phyloP scores from a whole-genome alignment of 2,113 vertebrate genomes.

The Nothobranchius furzeri region DNA sequence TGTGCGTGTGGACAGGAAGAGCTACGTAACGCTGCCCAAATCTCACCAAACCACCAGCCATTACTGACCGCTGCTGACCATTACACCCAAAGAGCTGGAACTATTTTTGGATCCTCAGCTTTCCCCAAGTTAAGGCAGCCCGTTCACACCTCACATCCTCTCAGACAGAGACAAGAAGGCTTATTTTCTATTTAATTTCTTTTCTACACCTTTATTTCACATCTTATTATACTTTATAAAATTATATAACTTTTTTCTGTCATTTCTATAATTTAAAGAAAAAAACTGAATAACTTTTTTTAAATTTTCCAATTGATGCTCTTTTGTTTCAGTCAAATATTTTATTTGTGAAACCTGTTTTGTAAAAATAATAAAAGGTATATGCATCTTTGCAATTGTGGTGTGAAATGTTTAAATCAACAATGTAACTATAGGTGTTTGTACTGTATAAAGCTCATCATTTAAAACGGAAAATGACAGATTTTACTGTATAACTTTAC shows the following conservation, averaged over 20 bases:
- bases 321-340: conserved; percentile 18
- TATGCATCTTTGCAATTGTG: neutral
- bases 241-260: conserved; percentile 17
- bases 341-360: too few species aligned
- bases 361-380: too few species aligned
- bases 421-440: conserved; percentile 1
- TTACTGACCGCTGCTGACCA: conserved; percentile 74
- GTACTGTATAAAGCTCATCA: conserved; percentile 15
- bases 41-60: conserved; percentile 69
- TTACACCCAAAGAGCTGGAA: conserved; percentile 63
- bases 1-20: conserved; percentile 70
- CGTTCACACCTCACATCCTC: conserved; percentile 40
- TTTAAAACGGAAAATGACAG: neutral
- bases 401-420: neutral
- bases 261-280: conserved; percentile 36
- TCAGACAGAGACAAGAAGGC: conserved; percentile 8
- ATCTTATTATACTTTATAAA: conserved; percentile 45
- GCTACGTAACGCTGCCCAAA: conserved; percentile 47
- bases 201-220: too few species aligned
- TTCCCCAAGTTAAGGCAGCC: conserved; percentile 52
- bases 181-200: neutral
- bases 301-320: conserved; percentile 9
- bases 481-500: neutral
- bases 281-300: neutral
- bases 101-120: conserved; percentile 58